Base-by-base conservation (phyloP, 1,140 invertebrate genomes). In the Drosophila hydei region DNA sequence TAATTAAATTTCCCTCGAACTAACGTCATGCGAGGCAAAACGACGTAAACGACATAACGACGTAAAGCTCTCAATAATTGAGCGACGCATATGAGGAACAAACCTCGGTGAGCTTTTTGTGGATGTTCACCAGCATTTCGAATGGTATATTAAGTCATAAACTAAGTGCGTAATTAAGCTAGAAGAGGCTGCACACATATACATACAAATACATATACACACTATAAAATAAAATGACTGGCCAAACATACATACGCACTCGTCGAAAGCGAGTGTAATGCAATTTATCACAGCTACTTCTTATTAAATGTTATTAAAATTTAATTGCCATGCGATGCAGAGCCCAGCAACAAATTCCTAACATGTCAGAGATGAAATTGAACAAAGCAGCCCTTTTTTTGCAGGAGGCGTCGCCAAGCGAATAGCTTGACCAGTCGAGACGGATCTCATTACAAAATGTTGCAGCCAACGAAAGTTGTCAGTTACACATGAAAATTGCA, bases 401-500 rank as follows among this genome's bases (percentile, higher is more conserved):
- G 30, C 30, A 33, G 30, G 30, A 33, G 30, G 27, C 21, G 23
- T 9, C n/a, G 6, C 23, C n/a, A n/a, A n/a, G n/a, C n/a, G n/a
- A 18, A 27, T 48, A 12, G 18, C 18, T 38, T 36, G 8, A 25
- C 30, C 30, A 52, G 51, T 43, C 48, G 33, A 30, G 70, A 63
- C 43, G 47, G 52, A 56, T 72, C 83, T 87, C 83, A 88, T 87
- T 87, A 87, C 83, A 61, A 80, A 87, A 80, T 80, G 81, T 77
- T 77, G 27, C 50, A 25, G 40, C 25, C 25, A 51, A 19, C 36
- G 63, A 42, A 67, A 61, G 63, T 79, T 88, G 83, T 87, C 83
- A 87, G 83, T 87, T 88, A 88, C 83, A 88, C 88, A 90, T 88
- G 84, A 70, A 90, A 89, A 90, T 90, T 90, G 88, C 74, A 75